A percentile compares a stretch with the other conserved stretches of the same genome.
These are phyloP conservation scores for Drosophila nigromelanica DNA, from an alignment of 1,140 invertebrate species.

Conservation along the genomic window DNA sequence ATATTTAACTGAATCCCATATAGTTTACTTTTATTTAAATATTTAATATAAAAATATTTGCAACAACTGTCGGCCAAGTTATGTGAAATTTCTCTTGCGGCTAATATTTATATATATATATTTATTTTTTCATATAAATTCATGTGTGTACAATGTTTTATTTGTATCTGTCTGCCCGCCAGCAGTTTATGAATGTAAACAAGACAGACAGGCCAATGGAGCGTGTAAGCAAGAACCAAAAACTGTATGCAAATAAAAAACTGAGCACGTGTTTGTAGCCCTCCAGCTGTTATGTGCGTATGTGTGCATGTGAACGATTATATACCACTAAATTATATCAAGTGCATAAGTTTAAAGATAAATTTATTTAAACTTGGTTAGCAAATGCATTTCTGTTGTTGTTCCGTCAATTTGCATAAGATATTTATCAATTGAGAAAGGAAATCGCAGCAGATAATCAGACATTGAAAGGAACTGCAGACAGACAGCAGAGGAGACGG, in stretches of 20 bases:
- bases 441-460: slow-evolving; percentile 39
- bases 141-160: slow-evolving; percentile 21
- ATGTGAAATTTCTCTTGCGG: slow-evolving; percentile 30
- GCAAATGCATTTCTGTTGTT: slow-evolving; percentile 9
- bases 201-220: slow-evolving; percentile 30
- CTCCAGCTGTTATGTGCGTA: neutral
- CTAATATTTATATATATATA: slow-evolving; percentile 2
- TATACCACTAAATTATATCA: slow-evolving; percentile 3
- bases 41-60: neutral
- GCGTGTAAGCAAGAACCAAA: neutral
- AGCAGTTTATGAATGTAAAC: slow-evolving; percentile 55
- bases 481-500: neutral
- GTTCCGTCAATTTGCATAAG: slow-evolving; percentile 36
- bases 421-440: slow-evolving; percentile 24
- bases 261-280: slow-evolving; percentile 4
- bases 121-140: slow-evolving; percentile 26
- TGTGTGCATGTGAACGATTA: neutral
- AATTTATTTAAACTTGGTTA: slow-evolving; percentile 14
- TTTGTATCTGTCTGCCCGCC: slow-evolving; percentile 20
- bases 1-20: too few species aligned
- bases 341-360: slow-evolving; percentile 7
- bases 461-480: slow-evolving; percentile 6
- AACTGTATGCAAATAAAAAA: slow-evolving; percentile 53
- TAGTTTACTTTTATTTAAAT: neutral
- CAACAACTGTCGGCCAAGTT: slow-evolving; percentile 17